Conservation (phyloP, 2,113 vertebrate species). For the Carollia perspicillata region DNA sequence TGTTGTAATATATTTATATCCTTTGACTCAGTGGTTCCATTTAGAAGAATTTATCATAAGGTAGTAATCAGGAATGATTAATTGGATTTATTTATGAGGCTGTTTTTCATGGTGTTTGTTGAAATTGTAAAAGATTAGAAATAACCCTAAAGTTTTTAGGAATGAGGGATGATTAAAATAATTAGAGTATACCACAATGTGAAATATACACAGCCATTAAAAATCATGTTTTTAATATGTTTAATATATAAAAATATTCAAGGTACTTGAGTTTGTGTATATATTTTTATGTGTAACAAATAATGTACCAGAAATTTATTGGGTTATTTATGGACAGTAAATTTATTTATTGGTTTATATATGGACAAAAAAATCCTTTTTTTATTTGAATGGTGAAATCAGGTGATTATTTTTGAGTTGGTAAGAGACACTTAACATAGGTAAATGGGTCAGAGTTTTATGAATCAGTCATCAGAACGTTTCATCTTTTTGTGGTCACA, state of each 20-base stretch:
- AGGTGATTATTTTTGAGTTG: background rate
- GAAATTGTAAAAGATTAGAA: background rate
- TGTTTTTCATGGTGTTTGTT: background rate
- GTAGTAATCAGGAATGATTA: background rate
- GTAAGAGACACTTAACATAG: background rate
- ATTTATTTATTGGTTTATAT: conserved; percentile 1
- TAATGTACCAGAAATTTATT: background rate
- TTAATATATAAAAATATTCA: background rate
- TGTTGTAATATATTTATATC: background rate
- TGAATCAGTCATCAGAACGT: background rate
- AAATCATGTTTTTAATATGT: background rate
- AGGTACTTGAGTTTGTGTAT: background rate
- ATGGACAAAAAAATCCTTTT: background rate
- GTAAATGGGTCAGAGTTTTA: conserved; percentile 11
- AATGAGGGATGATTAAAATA: conserved; percentile 13
- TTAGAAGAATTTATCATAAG: conserved; percentile 11
- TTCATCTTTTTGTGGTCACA: background rate
- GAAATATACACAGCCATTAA: background rate
- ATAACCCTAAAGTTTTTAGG: background rate
- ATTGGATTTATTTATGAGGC: background rate
- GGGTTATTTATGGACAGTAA: background rate
- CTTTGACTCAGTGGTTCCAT: background rate
- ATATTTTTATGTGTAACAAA: background rate
- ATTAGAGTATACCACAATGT: background rate
- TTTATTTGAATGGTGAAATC: background rate